These are phyloP conservation scores for Heterotilapia buettikoferi DNA, from an alignment of 2,113 vertebrate genomes.

Conservation along the genomic window DNA sequence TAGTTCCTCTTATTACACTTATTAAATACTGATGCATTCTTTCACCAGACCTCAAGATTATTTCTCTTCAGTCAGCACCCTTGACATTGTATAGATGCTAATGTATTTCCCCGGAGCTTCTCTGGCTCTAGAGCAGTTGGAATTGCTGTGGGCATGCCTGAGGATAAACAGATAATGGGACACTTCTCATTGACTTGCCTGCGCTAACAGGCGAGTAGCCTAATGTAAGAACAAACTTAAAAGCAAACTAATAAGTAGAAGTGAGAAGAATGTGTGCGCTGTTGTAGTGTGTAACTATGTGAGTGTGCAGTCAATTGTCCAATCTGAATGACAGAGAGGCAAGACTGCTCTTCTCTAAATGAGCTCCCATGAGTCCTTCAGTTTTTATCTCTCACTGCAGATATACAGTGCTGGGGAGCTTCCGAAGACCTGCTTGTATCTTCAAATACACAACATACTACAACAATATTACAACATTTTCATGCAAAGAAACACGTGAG, in stretches of 20 bases:
- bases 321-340: conserved; percentile 45
- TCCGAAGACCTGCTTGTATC: not conserved
- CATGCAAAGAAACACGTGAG: not conserved
- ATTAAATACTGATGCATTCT: conserved; percentile 6
- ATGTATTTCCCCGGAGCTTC: not conserved
- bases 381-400: conserved; percentile 46
- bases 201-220: not conserved
- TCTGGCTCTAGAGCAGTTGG: conserved; percentile 9
- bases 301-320: conserved; percentile 29
- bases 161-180: conserved; percentile 40
- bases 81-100: not conserved
- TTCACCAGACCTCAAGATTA: conserved; percentile 7
- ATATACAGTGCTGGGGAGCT: not conserved
- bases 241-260: conserved; percentile 15
- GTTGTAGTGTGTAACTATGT: not conserved
- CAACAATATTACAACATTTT: not conserved
- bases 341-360: conserved; percentile 57
- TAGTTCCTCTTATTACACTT: conserved; percentile 41
- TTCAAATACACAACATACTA: not conserved
- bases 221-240: conserved; percentile 19
- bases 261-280: not conserved
- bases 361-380: conserved; percentile 57
- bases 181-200: conserved; percentile 20
- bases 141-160: conserved; percentile 41
- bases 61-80: not conserved